A percentile compares a stretch with the other conserved stretches of the same genome.
These are phyloP conservation scores for Pleuronectes platessa DNA, from an alignment of 2,113 vertebrate species.

Conservation along the genomic window DNA sequence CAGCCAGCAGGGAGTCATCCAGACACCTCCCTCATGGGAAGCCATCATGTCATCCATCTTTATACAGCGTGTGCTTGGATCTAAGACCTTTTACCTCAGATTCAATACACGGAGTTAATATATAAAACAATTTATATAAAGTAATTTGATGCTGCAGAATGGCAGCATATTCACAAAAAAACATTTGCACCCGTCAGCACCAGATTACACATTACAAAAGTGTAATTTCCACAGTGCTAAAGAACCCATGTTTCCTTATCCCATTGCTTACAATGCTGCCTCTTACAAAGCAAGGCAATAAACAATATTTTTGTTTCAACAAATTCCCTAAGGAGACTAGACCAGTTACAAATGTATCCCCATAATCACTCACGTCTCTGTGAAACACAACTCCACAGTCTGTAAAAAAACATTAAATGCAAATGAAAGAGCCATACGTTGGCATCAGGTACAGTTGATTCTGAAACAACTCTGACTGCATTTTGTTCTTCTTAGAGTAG, in stretches of 20 bases:
- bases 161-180: too few relatives aligned
- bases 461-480: slow-evolving; percentile 29
- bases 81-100: too few relatives aligned
- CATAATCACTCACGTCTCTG: not conserved
- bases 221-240: not conserved
- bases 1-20: too few relatives aligned
- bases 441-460: slow-evolving; percentile 5
- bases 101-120: too few relatives aligned
- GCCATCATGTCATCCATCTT: too few relatives aligned
- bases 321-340: not conserved
- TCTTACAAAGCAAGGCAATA: slow-evolving; percentile 5
- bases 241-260: too few relatives aligned
- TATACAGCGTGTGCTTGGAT: too few relatives aligned
- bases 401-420: slow-evolving; percentile 15
- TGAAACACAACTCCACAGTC: not conserved
- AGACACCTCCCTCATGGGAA: too few relatives aligned
- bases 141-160: too few relatives aligned
- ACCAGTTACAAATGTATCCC: not conserved
- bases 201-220: not conserved
- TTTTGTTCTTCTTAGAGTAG: slow-evolving; percentile 18
- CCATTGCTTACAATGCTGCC: too few relatives aligned
- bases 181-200: too few relatives aligned
- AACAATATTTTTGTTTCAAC: not conserved
- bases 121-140: too few relatives aligned
- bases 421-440: slow-evolving; percentile 19